Conservation (phyloP, 2,113 vertebrate species). For the Anser brachyrhynchus region DNA sequence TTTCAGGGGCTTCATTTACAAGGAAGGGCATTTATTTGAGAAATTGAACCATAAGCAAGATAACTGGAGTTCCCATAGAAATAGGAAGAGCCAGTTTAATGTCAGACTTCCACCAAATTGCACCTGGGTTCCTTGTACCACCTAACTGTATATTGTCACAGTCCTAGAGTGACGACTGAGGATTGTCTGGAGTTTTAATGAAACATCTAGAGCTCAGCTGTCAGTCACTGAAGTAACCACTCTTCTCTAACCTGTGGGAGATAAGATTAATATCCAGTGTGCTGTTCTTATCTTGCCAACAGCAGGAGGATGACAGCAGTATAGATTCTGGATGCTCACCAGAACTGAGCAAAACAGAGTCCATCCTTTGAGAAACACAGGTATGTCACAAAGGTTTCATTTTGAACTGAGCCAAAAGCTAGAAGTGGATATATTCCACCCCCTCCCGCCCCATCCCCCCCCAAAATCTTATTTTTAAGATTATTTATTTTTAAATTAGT, state of each 20-base stretch:
- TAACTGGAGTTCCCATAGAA: background rate
- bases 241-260: background rate
- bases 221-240: background rate
- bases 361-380: background rate
- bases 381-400: background rate
- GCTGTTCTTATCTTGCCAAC: background rate
- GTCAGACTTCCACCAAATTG: background rate
- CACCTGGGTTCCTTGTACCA: background rate
- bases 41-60: background rate
- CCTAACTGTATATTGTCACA: accelerated
- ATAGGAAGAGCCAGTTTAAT: background rate
- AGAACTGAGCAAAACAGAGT: background rate
- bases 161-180: background rate
- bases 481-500: too few species aligned
- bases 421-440: background rate
- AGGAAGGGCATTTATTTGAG: background rate
- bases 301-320: background rate
- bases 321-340: background rate
- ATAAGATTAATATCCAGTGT: background rate
- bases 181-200: background rate
- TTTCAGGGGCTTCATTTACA: background rate
- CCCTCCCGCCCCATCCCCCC: background rate
- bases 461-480: too few species aligned
- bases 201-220: background rate
- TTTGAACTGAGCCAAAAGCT: background rate